Conservation (phyloP, 1,140 invertebrate genomes). For the Monomorium pharaonis region DNA sequence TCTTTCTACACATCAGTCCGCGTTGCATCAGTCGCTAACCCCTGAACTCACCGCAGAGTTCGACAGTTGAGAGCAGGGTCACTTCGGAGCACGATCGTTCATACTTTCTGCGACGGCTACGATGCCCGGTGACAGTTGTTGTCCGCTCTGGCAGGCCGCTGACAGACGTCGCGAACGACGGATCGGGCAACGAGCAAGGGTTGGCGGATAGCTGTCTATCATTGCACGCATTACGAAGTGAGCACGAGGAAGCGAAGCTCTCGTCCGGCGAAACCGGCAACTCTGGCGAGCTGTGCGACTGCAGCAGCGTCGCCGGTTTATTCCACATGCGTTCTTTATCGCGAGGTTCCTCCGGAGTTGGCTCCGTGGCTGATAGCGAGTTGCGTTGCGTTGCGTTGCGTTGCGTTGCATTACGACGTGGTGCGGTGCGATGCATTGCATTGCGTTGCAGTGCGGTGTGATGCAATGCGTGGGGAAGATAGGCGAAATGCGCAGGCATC, state of each 20-base stretch:
- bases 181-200: slow-evolving; percentile 27
- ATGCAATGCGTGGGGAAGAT: background rate
- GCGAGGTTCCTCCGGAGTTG: slow-evolving; percentile 14
- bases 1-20: background rate
- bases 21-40: background rate
- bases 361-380: slow-evolving; percentile 11
- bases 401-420: background rate
- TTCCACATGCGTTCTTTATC: slow-evolving; percentile 51
- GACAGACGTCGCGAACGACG: background rate
- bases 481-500: slow-evolving; percentile 30
- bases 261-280: slow-evolving; percentile 75
- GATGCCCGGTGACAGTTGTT: background rate
- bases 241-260: slow-evolving; percentile 40
- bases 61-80: slow-evolving; percentile 72
- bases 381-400: slow-evolving; percentile 10
- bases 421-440: background rate
- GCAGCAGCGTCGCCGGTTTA: slow-evolving; percentile 74
- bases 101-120: slow-evolving; percentile 72
- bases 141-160: background rate
- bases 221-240: slow-evolving; percentile 67
- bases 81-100: slow-evolving; percentile 80
- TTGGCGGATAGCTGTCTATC: background rate
- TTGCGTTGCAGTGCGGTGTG: background rate
- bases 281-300: slow-evolving; percentile 84
- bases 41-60: slow-evolving; percentile 79